Base-by-base conservation (phyloP, 2,797 vertebrate genomes). In the Lutjanus argentimaculatus region DNA sequence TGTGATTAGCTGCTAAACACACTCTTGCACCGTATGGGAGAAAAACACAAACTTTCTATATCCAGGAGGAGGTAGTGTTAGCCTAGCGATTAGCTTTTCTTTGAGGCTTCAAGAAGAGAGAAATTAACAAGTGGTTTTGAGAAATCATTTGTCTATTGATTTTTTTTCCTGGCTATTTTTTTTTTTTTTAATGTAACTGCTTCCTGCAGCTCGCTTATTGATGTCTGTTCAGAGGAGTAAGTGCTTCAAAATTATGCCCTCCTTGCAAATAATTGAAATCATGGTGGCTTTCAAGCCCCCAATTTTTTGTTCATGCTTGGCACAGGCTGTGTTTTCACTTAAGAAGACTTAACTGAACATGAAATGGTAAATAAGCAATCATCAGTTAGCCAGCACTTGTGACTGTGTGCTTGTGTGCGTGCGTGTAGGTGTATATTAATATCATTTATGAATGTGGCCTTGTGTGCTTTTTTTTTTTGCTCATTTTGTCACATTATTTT, bases 211-310 rank as follows among this genome's bases (percentile, higher is more conserved):
- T 85, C 52, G 22, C 46, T 87, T 90, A 91, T 90, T 87, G 84
- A 92, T 73, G 68, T 83, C 82, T 74, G 17, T 79, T 88, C 75
- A 74, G 70, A 79, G 43, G 58, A 80, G 66, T 84, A 83, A 89
- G 84, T 87, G 68, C 83, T 52, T 86, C 73, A 75, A 80, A 93
- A 93, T 92, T 55, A 87, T 62, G 6, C 75, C 81, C 82, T 84
- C 73, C 59, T 82, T 42, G 80, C 87, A 84, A 91, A 92, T 93
- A 91, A 89, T 89, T 84, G 75, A 88, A 91, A 89, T 89, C 83
- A 80, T 45, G 22, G 67, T 57, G 56, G 81, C 85, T 89, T 82
- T 86, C 66, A 82, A 87, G 56, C 65, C 61, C 45, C 68, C 53
- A 61, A 15, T 82, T 90, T 25, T 85, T 80, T 57, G 61, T 74